Conservation (phyloP, 2,888 invertebrate species). For the Ischnus inquisitorius region DNA sequence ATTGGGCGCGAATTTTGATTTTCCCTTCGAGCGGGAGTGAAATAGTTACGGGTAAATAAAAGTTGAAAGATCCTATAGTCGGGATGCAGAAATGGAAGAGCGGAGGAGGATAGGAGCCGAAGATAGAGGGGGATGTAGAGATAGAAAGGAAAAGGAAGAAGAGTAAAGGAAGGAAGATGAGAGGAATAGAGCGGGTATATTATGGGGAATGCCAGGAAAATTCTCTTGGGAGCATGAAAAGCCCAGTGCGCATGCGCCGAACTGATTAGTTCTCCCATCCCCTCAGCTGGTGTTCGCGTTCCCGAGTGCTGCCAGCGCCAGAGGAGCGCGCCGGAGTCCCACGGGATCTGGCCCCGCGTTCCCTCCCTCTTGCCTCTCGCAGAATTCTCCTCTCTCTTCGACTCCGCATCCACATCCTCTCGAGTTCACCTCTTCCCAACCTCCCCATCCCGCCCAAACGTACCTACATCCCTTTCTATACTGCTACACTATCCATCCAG, state of each 20-base stretch:
- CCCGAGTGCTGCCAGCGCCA: conserved; percentile 83
- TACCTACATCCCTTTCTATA: conserved; percentile 63
- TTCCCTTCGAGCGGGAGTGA: background rate
- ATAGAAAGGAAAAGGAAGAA: conserved; percentile 61
- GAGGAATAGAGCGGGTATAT: conserved; percentile 77
- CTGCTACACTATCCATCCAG: conserved; percentile 25
- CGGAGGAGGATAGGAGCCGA: conserved; percentile 41
- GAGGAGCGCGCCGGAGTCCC: conserved; percentile 82
- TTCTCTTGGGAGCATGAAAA: conserved; percentile 80
- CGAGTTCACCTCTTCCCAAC: conserved; percentile 62
- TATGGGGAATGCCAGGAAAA: conserved; percentile 82
- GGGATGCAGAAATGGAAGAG: conserved; percentile 43
- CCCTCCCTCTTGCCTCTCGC: conserved; percentile 71
- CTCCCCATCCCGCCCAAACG: conserved; percentile 64
- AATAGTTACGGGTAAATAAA: background rate
- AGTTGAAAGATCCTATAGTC: conserved; percentile 45
- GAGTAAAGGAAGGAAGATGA: conserved; percentile 55
- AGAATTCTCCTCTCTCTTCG: conserved; percentile 66
- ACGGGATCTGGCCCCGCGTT: conserved; percentile 81
- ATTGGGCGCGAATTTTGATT: conserved; percentile 29
- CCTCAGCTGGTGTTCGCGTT: conserved; percentile 72
- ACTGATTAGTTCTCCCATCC: conserved; percentile 83
- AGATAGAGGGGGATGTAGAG: conserved; percentile 66
- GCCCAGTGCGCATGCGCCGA: conserved; percentile 82
- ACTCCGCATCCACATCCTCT: conserved; percentile 58